Evolutionary conservation across 1,140 invertebrate genomes (phyloP).

Genomic region (Cotesia chilonis): DNA sequence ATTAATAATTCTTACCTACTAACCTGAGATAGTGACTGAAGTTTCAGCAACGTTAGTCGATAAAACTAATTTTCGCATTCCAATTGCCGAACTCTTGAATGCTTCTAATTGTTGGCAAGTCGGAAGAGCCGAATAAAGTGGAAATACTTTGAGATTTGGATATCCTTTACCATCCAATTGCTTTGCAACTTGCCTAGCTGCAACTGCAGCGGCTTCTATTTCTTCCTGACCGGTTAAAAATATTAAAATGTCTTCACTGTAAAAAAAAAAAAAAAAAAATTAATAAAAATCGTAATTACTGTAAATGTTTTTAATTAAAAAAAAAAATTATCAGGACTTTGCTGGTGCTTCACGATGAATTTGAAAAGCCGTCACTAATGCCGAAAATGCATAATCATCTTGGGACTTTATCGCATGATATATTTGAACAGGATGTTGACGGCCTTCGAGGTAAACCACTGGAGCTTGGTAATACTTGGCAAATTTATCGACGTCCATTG

Average conservation of each 20-base stretch:
- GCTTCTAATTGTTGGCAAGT: constrained; percentile 81
- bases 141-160: constrained; percentile 75
- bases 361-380: constrained; percentile 89
- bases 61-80: constrained; percentile 87
- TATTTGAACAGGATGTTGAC: constrained; percentile 85
- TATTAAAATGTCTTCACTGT: constrained; percentile 89
- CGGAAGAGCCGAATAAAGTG: constrained; percentile 85
- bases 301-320: constrained; percentile 15
- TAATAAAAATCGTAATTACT: not conserved
- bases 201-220: constrained; percentile 87
- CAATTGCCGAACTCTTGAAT: constrained; percentile 73
- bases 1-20: constrained; percentile 16
- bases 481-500: constrained; percentile 95
- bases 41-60: constrained; percentile 99
- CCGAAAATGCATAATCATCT: constrained; percentile 85
- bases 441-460: constrained; percentile 88
- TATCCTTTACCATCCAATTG: constrained; percentile 67
- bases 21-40: constrained; percentile 88
- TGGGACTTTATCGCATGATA: constrained; percentile 79
- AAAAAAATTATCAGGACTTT: constrained; percentile 70
- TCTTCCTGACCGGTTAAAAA: constrained; percentile 99
- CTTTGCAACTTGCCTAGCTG: constrained; percentile 79
- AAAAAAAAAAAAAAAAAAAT: constrained; percentile 38
- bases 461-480: constrained; percentile 87
- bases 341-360: constrained; percentile 85